phyloP scores from a whole-genome alignment of 1,140 invertebrate genomes.

The Diplogasteroides magnus region DNA sequence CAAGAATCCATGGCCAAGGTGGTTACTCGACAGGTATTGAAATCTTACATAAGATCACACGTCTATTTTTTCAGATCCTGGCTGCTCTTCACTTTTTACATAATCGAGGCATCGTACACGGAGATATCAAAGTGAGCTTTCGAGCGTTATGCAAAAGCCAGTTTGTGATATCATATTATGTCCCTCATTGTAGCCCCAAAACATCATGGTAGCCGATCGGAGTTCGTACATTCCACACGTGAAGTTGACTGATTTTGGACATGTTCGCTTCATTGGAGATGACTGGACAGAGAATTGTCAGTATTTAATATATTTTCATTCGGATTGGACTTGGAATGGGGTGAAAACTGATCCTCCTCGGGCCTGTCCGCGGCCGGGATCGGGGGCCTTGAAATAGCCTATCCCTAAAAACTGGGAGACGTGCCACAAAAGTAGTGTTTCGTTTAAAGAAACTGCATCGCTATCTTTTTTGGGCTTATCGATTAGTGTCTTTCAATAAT shows the following conservation, averaged over 20 bases:
- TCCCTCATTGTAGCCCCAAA: neutral
- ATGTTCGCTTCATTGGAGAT: neutral
- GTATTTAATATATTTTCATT: neutral
- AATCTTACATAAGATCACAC: too few species aligned
- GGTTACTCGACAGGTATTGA: neutral
- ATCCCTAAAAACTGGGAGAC: too few species aligned
- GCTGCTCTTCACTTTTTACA: neutral
- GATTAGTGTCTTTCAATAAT: too few species aligned
- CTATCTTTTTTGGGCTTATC: too few species aligned
- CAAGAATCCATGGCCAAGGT: neutral
- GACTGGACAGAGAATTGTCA: neutral
- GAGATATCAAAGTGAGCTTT: neutral
- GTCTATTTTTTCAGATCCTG: too few species aligned
- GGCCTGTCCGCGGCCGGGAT: too few species aligned
- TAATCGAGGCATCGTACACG: neutral
- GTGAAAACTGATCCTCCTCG: neutral
- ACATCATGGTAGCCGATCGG: neutral
- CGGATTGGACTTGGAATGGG: neutral
- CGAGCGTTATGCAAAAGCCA: neutral
- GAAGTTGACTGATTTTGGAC: neutral
- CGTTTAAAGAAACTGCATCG: too few species aligned
- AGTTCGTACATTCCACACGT: neutral
- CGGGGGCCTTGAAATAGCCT: too few species aligned
- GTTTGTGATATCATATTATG: neutral
- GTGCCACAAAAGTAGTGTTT: too few species aligned